Evolutionary conservation across 2,113 vertebrate species (phyloP).

Genomic region (Cebidichthys violaceus): DNA sequence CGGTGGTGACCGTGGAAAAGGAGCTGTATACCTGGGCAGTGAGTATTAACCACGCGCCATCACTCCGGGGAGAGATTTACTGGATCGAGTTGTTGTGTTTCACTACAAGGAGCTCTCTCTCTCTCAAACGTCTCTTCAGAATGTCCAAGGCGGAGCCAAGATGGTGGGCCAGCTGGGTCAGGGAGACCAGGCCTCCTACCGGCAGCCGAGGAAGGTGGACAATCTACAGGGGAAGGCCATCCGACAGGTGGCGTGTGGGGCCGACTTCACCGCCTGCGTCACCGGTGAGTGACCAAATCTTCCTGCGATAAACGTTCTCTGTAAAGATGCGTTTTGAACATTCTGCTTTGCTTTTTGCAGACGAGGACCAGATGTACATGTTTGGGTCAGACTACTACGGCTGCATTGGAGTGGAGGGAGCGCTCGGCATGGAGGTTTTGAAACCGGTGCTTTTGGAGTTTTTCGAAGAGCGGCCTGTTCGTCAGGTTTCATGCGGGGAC

Average conservation of each 20-base stretch:
- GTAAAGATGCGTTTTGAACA: not conserved
- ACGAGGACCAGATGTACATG: constrained; percentile 97
- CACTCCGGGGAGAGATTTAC: not conserved
- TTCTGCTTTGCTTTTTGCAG: constrained; percentile 76
- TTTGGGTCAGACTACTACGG: constrained; percentile 99
- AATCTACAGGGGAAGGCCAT: constrained; percentile 95
- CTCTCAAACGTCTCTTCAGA: constrained; percentile 79
- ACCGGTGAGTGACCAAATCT: constrained; percentile 84
- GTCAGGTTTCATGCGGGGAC: constrained; percentile 96
- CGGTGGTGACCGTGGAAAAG: constrained; percentile 98
- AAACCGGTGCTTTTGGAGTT: constrained; percentile 93
- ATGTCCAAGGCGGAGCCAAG: constrained; percentile 96
- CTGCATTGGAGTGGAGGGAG: constrained; percentile 92
- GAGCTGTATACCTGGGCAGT: constrained; percentile 99
- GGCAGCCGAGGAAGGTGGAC: constrained; percentile 95
- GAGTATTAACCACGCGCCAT: constrained; percentile 74
- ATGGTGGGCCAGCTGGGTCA: constrained; percentile 97
- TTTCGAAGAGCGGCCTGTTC: constrained; percentile 90
- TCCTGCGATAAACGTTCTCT: not conserved
- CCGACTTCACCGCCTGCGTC: constrained; percentile 95
- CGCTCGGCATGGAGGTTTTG: constrained; percentile 88
- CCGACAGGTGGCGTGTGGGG: constrained; percentile 94
- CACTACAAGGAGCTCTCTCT: constrained; percentile 11
- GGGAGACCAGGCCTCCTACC: constrained; percentile 95
- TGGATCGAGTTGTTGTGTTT: not conserved